Conservation (phyloP, 2,113 vertebrate genomes). For the Scalopus aquaticus region DNA sequence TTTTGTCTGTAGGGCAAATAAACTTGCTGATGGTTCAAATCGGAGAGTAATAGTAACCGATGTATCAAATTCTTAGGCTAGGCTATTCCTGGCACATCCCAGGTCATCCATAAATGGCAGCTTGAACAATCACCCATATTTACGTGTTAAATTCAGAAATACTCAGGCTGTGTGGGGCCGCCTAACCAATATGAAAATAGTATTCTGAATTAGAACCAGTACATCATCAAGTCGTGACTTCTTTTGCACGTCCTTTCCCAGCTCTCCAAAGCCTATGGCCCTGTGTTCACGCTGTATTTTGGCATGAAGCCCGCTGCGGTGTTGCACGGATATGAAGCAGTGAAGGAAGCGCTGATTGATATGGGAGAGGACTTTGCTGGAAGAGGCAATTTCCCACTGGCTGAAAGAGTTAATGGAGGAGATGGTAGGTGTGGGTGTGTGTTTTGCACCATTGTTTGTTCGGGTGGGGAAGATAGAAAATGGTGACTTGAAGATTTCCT, state of each 20-base stretch:
- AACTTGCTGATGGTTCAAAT: not conserved
- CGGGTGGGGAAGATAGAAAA: not conserved
- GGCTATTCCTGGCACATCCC: not conserved
- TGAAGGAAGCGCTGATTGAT: slow-evolving; percentile 87
- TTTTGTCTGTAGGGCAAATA: not conserved
- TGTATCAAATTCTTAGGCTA: not conserved
- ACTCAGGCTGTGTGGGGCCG: not conserved
- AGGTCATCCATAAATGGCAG: too few species aligned
- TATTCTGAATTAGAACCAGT: not conserved
- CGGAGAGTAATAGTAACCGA: not conserved
- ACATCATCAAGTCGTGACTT: not conserved
- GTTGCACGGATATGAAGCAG: slow-evolving; percentile 83
- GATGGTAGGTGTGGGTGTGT: slow-evolving; percentile 71
- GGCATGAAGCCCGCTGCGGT: slow-evolving; percentile 81
- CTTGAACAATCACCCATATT: not conserved
- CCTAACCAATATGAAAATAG: not conserved
- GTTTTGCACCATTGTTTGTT: too few species aligned
- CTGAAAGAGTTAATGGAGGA: too few species aligned
- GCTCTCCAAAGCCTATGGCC: slow-evolving; percentile 67
- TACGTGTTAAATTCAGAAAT: not conserved
- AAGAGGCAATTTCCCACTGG: slow-evolving; percentile 75
- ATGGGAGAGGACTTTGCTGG: slow-evolving; percentile 84
- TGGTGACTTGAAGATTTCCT: not conserved
- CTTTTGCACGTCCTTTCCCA: not conserved
- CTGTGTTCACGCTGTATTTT: slow-evolving; percentile 80